These are phyloP conservation scores for Muscina levida DNA, from an alignment of 2,888 invertebrate genomes.

Conservation along the genomic window DNA sequence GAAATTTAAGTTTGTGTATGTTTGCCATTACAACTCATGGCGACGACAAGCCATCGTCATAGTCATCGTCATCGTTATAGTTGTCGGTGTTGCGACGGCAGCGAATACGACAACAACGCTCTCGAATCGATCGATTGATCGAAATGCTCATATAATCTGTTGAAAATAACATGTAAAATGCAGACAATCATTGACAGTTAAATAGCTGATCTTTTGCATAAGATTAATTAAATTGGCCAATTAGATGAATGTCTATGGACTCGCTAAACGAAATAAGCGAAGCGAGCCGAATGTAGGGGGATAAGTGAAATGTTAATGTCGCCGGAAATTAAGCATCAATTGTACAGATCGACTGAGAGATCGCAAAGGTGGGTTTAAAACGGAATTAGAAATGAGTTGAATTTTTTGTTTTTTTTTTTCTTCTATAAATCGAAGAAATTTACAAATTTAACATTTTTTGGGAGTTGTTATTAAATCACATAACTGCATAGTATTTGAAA, in stretches of 20 bases:
- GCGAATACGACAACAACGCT: background rate
- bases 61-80: too few relatives aligned
- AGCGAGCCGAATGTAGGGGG: background rate
- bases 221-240: constrained; percentile 66
- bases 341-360: too few relatives aligned
- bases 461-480: too few relatives aligned
- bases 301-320: constrained; percentile 65
- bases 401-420: too few relatives aligned
- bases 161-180: constrained; percentile 62
- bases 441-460: too few relatives aligned
- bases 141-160: constrained; percentile 57
- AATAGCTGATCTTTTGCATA: constrained; percentile 59
- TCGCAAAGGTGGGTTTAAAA: too few relatives aligned
- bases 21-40: constrained; percentile 36
- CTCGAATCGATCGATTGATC: background rate
- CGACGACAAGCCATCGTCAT: too few relatives aligned
- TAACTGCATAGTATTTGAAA: too few relatives aligned
- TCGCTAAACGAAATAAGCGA: background rate
- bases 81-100: background rate
- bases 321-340: constrained; percentile 32
- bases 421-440: too few relatives aligned
- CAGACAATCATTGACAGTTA: constrained; percentile 66
- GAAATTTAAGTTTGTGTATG: too few relatives aligned
- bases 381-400: too few relatives aligned
- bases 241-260: constrained; percentile 63